Conservation (phyloP, 2,113 vertebrate species). For the Amphiprion ocellaris region DNA sequence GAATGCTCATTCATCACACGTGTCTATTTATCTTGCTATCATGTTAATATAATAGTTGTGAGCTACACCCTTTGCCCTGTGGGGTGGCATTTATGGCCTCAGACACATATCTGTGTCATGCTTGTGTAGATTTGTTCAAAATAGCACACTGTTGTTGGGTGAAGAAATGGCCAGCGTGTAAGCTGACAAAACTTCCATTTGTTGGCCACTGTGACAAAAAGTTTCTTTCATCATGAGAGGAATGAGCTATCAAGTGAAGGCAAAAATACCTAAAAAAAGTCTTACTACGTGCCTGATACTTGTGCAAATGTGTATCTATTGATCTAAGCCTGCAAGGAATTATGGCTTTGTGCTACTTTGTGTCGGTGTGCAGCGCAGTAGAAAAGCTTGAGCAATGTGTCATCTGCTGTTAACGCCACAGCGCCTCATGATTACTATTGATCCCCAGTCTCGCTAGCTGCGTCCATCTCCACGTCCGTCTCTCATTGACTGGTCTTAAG, state of each 20-base stretch:
- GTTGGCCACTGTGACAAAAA: constrained; percentile 3
- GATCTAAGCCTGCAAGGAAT: constrained; percentile 54
- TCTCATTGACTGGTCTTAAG: constrained; percentile 81
- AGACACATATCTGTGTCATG: constrained; percentile 32
- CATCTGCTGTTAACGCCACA: constrained; percentile 79
- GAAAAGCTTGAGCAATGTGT: constrained; percentile 80
- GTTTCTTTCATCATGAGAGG: constrained; percentile 14
- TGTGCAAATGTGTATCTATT: constrained; percentile 71
- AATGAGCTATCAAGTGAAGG: constrained; percentile 18
- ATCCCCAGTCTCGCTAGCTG: constrained; percentile 73
- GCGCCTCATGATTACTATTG: constrained; percentile 85
- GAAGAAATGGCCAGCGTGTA: not conserved
- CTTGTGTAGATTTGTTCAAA: constrained; percentile 21
- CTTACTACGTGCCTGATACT: constrained; percentile 37
- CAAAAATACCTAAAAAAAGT: constrained; percentile 30
- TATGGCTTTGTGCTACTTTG: constrained; percentile 65
- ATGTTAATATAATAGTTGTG: constrained; percentile 9
- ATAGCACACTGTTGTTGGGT: not conserved
- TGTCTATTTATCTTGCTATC: constrained; percentile 1
- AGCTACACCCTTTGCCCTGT: not conserved
- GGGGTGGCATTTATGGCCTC: constrained; percentile 24
- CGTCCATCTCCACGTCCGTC: constrained; percentile 72
- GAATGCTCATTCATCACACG: constrained; percentile 9
- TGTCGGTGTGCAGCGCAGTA: constrained; percentile 53
- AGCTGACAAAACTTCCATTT: constrained; percentile 8